phyloP scores from a whole-genome alignment of 2,888 invertebrate genomes.

The Rhingia campestris region DNA sequence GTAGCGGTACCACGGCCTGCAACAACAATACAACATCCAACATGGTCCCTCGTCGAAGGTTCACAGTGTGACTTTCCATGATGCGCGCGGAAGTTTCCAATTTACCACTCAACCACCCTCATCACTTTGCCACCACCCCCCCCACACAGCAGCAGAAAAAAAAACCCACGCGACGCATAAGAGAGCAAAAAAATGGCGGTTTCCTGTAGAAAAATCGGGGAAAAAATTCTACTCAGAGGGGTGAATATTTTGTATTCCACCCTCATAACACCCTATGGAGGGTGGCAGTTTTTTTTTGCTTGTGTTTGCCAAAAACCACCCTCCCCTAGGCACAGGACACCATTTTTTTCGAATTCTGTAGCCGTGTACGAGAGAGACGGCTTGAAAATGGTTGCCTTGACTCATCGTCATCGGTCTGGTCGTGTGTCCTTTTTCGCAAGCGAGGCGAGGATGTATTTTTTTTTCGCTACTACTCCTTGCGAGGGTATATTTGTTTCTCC shows the following conservation, averaged over 20 bases:
- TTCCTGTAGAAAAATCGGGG: constrained; percentile 74
- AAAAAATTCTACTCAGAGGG: constrained; percentile 50
- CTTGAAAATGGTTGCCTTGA: constrained; percentile 72
- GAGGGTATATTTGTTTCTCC: constrained; percentile 70
- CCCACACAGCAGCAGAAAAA: constrained; percentile 4
- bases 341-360: constrained; percentile 38
- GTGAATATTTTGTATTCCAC: constrained; percentile 53
- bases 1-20: constrained; percentile 50
- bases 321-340: constrained; percentile 40
- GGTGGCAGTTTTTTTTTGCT: constrained; percentile 49
- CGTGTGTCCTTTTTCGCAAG: constrained; percentile 62
- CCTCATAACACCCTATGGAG: constrained; percentile 34
- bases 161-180: constrained; percentile 30
- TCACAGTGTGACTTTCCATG: constrained; percentile 65
- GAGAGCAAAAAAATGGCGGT: constrained; percentile 77
- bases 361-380: constrained; percentile 65
- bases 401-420: constrained; percentile 17
- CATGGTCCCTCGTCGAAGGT: constrained; percentile 45
- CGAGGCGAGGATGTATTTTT: constrained; percentile 47
- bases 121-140: constrained; percentile 43
- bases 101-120: constrained; percentile 75
- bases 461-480: constrained; percentile 1
- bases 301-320: constrained; percentile 22
- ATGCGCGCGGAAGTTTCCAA: constrained; percentile 76
- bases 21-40: constrained; percentile 20